Base-by-base conservation (phyloP, 2,888 invertebrate species). In the Drosophila sordidula region DNA sequence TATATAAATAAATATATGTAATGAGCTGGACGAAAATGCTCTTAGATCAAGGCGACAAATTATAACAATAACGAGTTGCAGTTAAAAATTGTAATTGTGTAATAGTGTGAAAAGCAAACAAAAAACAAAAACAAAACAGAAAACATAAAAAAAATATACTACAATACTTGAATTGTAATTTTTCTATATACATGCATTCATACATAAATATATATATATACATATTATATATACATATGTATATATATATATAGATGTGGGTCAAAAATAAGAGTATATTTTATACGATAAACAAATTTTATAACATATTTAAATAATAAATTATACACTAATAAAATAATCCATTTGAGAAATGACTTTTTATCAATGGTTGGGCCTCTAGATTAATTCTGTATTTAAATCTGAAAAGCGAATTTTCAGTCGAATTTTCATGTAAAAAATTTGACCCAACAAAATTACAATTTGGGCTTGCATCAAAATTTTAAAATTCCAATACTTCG, bases 221-320 rank as follows among this genome's bases (percentile, higher is more conserved):
- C 18, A 18, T 18, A 18, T 18, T 58, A 59, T 62, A 57, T 51
- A 57, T 38, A 64, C 56, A 32, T 66, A 55, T 58, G 51, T 58
- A 49, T 63, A 62, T 45, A 68, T 61, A 55, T 72, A 70, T 66
- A 56, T 54, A 55, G 73, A 50, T 74, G 70, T 79, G 70, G 70
- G 70, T 77, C 78, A 88, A 83, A 75, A 86, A 75, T 85, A 84
- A 85, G 74, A 87, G 89, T 85, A 85, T 85, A 85, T 85, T 85
- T 85, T 85, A 85, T 85, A 85, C 81, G 84, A 87, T 85, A 88
- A 85, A 88, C 87, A 84, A 88, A 85, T 85, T 85, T 85, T 85
- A 88, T 85, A 85, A 85, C 81, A 88, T 88, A 88, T 88, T 88
- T 85, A 75, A 87, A 78, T 87, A 83, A 88, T 88, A 88, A 84